phyloP scores from a whole-genome alignment of 2,797 vertebrate genomes.

The Hypotaenidia philippensis region DNA sequence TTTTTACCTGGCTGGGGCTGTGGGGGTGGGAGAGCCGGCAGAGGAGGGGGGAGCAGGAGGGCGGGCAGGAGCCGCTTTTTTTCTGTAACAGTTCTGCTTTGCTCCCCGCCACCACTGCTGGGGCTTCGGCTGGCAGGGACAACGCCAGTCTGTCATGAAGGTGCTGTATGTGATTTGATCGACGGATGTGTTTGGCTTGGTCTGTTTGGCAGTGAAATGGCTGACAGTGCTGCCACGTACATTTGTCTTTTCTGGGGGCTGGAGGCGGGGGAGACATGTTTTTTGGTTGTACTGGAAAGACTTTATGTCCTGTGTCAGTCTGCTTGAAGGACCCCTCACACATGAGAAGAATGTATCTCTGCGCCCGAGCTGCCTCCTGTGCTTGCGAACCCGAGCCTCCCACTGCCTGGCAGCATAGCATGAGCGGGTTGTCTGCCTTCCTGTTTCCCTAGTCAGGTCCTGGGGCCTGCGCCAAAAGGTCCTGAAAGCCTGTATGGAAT shows the following conservation, averaged over 20 bases:
- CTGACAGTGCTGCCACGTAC: rapidly evolving
- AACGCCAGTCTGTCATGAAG: not conserved
- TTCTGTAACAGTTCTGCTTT: not conserved
- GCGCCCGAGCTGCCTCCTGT: not conserved
- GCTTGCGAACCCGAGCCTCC: not conserved
- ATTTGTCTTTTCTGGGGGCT: not conserved
- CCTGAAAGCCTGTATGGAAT: not conserved
- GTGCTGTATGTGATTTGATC: not conserved
- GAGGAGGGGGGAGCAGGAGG: not conserved
- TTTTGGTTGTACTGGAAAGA: not conserved
- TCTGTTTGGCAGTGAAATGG: not conserved
- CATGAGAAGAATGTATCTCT: not conserved
- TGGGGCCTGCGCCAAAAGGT: not conserved
- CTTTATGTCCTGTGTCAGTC: not conserved
- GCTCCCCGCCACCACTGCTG: not conserved
- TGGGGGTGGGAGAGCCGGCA: rapidly evolving
- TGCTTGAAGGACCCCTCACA: not conserved
- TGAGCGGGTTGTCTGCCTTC: rapidly evolving
- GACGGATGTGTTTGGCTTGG: not conserved
- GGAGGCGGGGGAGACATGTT: not conserved
- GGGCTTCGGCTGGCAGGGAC: not conserved
- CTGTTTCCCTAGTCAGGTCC: not conserved
- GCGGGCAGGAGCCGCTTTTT: not conserved
- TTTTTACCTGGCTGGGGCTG: not conserved
- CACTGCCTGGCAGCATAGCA: rapidly evolving